phyloP scores from a whole-genome alignment of 2,888 invertebrate genomes.

The Platycheirus albimanus region DNA sequence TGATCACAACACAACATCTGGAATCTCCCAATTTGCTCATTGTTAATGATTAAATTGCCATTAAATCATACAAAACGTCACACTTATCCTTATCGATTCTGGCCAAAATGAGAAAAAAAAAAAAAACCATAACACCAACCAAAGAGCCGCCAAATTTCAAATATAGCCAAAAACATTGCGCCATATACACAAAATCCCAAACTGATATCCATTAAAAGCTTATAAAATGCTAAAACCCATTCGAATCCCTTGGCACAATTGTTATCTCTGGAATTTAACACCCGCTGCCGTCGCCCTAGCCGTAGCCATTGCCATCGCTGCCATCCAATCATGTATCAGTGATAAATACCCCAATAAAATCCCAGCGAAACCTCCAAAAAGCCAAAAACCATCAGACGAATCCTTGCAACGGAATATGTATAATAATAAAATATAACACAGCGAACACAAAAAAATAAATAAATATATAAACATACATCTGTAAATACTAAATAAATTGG shows the following conservation, averaged over 20 bases:
- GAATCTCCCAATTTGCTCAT: constrained; percentile 27
- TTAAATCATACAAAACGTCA: constrained; percentile 59
- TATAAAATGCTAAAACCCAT: constrained; percentile 69
- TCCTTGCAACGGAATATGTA: constrained; percentile 50
- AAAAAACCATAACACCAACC: constrained; percentile 3
- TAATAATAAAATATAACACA: constrained; percentile 56
- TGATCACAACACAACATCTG: neutral
- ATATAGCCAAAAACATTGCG: constrained; percentile 35
- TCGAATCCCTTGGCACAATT: constrained; percentile 70
- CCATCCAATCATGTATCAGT: constrained; percentile 56
- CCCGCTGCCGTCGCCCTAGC: constrained; percentile 28
- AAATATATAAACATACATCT: constrained; percentile 42
- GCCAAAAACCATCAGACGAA: constrained; percentile 60
- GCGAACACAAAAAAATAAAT: constrained; percentile 23
- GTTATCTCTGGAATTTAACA: constrained; percentile 60
- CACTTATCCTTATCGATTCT: constrained; percentile 63
- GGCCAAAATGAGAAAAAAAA: constrained; percentile 44
- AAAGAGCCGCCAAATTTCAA: constrained; percentile 51
- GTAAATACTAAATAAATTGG: constrained; percentile 72
- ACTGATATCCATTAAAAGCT: constrained; percentile 62
- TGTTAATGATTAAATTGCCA: constrained; percentile 63
- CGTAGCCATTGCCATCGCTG: too few species aligned
- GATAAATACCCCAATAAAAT: constrained; percentile 72
- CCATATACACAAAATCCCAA: constrained; percentile 33
- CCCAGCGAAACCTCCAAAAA: constrained; percentile 56